A percentile compares a stretch with the other conserved stretches of the same genome.
phyloP scores from a whole-genome alignment of 2,113 vertebrate genomes.

The Cromileptes altivelis region DNA sequence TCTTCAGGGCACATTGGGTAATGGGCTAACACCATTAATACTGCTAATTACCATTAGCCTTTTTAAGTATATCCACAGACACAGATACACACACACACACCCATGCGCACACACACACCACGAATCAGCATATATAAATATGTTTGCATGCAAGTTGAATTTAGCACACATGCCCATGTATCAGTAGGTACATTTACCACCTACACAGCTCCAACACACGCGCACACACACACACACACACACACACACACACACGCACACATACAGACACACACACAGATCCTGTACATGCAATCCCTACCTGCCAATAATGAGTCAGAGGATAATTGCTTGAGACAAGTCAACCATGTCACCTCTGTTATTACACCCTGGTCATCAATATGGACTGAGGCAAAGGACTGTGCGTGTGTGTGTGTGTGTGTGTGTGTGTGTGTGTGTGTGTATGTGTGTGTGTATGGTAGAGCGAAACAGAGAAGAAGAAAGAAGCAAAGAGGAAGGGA shows the following conservation, averaged over 20 bases:
- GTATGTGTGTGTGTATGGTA: background rate
- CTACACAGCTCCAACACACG: background rate
- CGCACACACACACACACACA: constrained; percentile 1
- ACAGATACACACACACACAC: constrained; percentile 12
- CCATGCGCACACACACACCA: constrained; percentile 11
- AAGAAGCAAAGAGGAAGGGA: background rate
- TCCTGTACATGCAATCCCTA: constrained; percentile 4
- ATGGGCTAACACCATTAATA: constrained; percentile 57
- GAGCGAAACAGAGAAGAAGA: background rate
- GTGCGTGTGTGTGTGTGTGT: background rate
- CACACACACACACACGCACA: background rate
- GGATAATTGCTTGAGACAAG: constrained; percentile 58
- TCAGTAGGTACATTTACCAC: background rate
- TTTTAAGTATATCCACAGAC: constrained; percentile 25
- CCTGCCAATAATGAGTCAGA: constrained; percentile 56
- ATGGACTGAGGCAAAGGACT: constrained; percentile 32
- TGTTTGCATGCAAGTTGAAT: background rate
- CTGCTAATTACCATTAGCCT: constrained; percentile 58
- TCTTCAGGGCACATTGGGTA: constrained; percentile 53
- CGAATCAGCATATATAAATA: constrained; percentile 8
- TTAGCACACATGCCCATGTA: background rate
- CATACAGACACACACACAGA: constrained; percentile 19
- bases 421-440: constrained; percentile 6
- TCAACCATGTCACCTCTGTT: constrained; percentile 62
- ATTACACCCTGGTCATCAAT: constrained; percentile 55